A percentile compares a stretch with the other conserved stretches of the same genome.
Conservation (phyloP, 2,888 invertebrate species). For the Watsonalla cultraria region DNA sequence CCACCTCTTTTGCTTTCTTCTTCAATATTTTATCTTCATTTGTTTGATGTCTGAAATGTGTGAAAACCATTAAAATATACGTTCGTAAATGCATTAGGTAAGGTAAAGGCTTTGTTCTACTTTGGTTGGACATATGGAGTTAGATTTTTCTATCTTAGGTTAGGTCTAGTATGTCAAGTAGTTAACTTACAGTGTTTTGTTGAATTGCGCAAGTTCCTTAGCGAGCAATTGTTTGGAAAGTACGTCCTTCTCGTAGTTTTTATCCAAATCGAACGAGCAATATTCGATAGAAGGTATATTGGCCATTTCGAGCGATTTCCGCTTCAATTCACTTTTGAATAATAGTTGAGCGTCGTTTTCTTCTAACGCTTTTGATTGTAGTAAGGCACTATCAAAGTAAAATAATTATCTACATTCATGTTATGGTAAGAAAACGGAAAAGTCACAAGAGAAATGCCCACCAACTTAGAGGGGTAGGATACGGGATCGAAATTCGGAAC, state of each 20-base stretch:
- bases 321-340: constrained; percentile 33
- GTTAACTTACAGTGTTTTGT: constrained; percentile 46
- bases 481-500: too few relatives aligned
- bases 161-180: too few relatives aligned
- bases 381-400: constrained; percentile 33
- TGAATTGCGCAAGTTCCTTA: constrained; percentile 28
- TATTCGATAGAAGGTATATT: not conserved
- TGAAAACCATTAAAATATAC: not conserved
- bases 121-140: too few relatives aligned
- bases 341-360: constrained; percentile 46
- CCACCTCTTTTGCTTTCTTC: constrained; percentile 16
- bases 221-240: constrained; percentile 16
- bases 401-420: too few relatives aligned
- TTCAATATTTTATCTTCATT: constrained; percentile 19
- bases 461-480: not conserved
- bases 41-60: constrained; percentile 16
- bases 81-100: too few relatives aligned
- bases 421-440: too few relatives aligned
- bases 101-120: too few relatives aligned
- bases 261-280: constrained; percentile 25
- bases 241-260: constrained; percentile 13
- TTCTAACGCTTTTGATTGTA: constrained; percentile 45
- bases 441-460: too few relatives aligned
- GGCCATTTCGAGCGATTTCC: constrained; percentile 9
- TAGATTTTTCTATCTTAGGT: too few relatives aligned